Evolutionary conservation across 2,113 vertebrate genomes (phyloP), one percentile per base, ranked within the genome.

Genomic region (Atrichornis clamosus): DNA sequence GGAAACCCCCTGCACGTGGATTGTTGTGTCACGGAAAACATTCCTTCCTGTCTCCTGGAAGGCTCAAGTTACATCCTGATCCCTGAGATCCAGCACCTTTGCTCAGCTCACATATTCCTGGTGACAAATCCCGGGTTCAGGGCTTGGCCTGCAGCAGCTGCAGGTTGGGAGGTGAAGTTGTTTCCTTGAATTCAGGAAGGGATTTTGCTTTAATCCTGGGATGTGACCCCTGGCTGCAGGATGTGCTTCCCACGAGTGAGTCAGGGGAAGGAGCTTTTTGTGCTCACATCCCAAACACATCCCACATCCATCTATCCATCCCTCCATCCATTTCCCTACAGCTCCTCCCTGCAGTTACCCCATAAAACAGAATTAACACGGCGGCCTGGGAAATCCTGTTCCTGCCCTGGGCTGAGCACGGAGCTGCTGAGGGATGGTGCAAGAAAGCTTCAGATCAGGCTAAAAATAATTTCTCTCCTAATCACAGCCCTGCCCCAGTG

Each of bases 131-230:
- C 81, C 32, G 23, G 33, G 59, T 20, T 68, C n/a, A 6, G 93
- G 33, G 75, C 74, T 39, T 46, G 60, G 60, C 46, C 20, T 37
- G 63, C 86, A 91, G 91, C 95, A 67, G 91, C 95, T 75, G 84
- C 65, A 11, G 6, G 1, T 15, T 19, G 72, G 37, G 81, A 33
- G 76, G 52, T 15, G 35, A 80, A 91, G 58, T 19, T 44, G 44
- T 44, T 44, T 44, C 44, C 44, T 44, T 44, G 44, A 44, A 44
- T 44, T 44, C 44, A 44, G 16, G 44, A 18, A 44, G 44, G 44
- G 44, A 44, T 16, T 16, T 44, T 16, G 44, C 44, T 44, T 44
- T 44, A 44, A 44, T 8, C 32, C 64, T 47, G 39, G 39, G 39
- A 41, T 41, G 39, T 41, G 39, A 65, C 73, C 79, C 46, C 77